Base-by-base conservation (phyloP, 2,888 invertebrate species). In the Agonum fuliginosum region DNA sequence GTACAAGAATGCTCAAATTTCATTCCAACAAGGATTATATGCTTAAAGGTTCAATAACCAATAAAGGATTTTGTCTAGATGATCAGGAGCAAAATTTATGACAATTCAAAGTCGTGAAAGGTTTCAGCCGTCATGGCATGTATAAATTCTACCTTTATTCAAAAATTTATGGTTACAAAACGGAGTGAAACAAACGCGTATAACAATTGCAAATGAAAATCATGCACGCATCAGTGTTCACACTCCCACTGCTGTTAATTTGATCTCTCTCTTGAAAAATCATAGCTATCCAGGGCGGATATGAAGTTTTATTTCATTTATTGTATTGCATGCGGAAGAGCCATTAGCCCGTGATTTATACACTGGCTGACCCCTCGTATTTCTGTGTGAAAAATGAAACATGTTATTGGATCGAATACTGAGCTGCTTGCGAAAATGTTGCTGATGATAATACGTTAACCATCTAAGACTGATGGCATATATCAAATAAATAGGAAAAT, bases 221-320 rank as follows among this genome's bases (percentile, higher is more conserved):
- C 54, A 54, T n/a, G 24, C 54, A 54, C n/a, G n/a, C n/a, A n/a
- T n/a, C n/a, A n/a, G n/a, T 54, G 22, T 54, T 37, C 37, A 37
- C 37, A 3, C 37, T 20, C 10, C n/a, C 37, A 3, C 37, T 20
- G 22, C n/a, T 54, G 24, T 27, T 54, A 54, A 54, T 54, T 54
- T 54, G 54, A 54, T 54, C 22, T 22, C 22, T 24, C 22, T n/a
- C 12, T 54, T 22, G 54, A 54, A 19, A 54, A 54, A 54, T 54
- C 54, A 54, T 24, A 24, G 24, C 48, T 24, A 22, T 22, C 12
- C 12, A n/a, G 12, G 54, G n/a, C 54, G 54, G 54, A 54, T 54
- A 54, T 54, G 24, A 54, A 12, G 54, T 54, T 54, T 54, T 54
- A 24, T 54, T 54, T 54, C 54, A 54, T 54, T 54, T 22, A 54